phyloP scores from a whole-genome alignment of 2,113 vertebrate species.

The Stomatorhinus ivindoensis region DNA sequence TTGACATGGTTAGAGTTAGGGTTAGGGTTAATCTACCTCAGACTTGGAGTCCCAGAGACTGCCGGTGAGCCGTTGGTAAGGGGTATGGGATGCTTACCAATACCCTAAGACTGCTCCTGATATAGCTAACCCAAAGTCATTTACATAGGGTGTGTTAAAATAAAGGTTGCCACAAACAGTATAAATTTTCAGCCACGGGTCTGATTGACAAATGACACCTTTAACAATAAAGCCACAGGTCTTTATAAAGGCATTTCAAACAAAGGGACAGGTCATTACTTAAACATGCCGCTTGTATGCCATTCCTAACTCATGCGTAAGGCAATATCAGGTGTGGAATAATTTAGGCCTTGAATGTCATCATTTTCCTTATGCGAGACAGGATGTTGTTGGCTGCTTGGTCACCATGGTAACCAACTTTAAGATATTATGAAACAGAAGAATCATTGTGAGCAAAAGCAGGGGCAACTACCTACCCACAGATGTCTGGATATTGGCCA shows the following conservation, averaged over 20 bases:
- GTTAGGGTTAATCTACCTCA: neutral
- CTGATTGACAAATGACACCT: neutral
- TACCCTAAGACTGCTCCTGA: neutral
- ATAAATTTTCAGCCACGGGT: neutral
- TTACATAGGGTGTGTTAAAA: neutral
- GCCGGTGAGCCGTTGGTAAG: neutral
- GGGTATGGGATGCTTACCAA: neutral
- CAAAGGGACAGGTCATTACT: conserved; percentile 7
- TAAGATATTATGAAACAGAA: neutral
- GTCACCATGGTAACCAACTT: conserved; percentile 12
- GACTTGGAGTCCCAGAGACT: neutral
- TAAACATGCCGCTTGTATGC: conserved; percentile 4
- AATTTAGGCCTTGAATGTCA: conserved; percentile 13
- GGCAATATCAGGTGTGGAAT: conserved; percentile 15
- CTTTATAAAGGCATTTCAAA: neutral
- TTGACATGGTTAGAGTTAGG: neutral
- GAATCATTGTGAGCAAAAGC: neutral
- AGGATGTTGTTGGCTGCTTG: neutral
- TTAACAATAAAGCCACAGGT: neutral
- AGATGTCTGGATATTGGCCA: neutral
- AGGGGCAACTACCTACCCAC: neutral
- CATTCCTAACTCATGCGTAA: conserved; percentile 10
- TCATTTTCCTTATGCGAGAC: neutral
- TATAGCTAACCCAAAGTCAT: neutral
- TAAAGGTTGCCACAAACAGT: conserved; percentile 2